These are phyloP conservation scores for Enchytraeus crypticus DNA, from an alignment of 2,888 invertebrate genomes.

Conservation along the genomic window DNA sequence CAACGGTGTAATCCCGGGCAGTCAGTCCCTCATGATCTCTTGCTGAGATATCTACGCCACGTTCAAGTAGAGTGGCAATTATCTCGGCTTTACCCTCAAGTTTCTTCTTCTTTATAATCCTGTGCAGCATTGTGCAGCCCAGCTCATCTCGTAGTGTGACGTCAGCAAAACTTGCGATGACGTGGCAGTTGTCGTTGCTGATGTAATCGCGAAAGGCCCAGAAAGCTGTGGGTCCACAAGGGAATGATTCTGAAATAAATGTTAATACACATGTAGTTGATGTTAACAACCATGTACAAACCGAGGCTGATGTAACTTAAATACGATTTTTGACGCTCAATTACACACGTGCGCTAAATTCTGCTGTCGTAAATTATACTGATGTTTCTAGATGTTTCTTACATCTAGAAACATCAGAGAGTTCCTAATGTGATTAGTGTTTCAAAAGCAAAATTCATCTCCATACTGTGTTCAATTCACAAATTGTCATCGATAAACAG, in stretches of 20 bases:
- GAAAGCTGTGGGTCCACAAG: slow-evolving; percentile 35
- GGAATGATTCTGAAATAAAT: slow-evolving; percentile 25
- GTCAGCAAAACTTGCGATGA: slow-evolving; percentile 29
- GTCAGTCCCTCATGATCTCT: slow-evolving; percentile 31
- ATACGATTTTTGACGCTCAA: too few species aligned
- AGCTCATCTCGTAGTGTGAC: slow-evolving; percentile 26
- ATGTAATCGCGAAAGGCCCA: slow-evolving; percentile 34
- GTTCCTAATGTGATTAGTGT: too few species aligned
- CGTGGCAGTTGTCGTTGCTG: slow-evolving; percentile 27
- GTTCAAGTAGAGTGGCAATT: slow-evolving; percentile 27
- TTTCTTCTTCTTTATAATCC: slow-evolving; percentile 21
- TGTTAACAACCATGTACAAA: too few species aligned
- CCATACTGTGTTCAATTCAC: too few species aligned
- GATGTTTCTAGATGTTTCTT: too few species aligned
- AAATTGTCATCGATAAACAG: too few species aligned
- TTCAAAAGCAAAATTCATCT: too few species aligned
- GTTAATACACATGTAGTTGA: too few species aligned
- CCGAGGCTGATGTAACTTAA: too few species aligned
- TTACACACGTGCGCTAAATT: too few species aligned
- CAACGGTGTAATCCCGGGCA: slow-evolving; percentile 30
- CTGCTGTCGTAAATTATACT: background rate
- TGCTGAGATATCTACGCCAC: slow-evolving; percentile 31
- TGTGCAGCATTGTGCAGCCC: slow-evolving; percentile 32
- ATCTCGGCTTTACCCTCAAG: slow-evolving; percentile 27
- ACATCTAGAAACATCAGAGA: too few species aligned